phyloP scores from a whole-genome alignment of 2,113 vertebrate species.

The Psittacula cyanocephala region DNA sequence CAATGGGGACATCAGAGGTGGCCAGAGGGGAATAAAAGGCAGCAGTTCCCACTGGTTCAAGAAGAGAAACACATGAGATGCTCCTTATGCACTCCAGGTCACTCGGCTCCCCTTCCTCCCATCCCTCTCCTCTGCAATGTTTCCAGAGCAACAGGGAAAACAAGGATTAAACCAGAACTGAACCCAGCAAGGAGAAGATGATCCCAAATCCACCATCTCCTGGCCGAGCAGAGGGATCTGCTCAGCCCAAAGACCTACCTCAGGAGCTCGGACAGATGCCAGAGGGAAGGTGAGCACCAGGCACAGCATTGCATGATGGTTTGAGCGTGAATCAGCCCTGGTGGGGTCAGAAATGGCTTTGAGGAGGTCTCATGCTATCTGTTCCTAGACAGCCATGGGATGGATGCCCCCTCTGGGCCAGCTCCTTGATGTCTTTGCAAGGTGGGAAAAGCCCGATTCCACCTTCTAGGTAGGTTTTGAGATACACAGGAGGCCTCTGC shows the following conservation, averaged over 20 bases:
- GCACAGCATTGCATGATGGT: accelerated
- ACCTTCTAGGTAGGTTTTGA: not conserved
- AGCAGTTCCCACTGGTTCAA: not conserved
- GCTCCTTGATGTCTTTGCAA: not conserved
- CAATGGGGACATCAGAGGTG: not conserved
- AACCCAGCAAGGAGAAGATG: not conserved
- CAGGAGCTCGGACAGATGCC: not conserved
- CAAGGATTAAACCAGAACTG: not conserved
- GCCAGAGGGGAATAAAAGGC: not conserved
- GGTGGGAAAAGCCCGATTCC: not conserved
- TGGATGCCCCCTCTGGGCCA: not conserved
- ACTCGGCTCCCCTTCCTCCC: not conserved
- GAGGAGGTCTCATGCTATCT: accelerated
- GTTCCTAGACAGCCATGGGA: not conserved
- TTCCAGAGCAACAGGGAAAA: not conserved
- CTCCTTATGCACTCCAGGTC: not conserved
- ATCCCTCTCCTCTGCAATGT: not conserved
- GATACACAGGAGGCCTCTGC: not conserved
- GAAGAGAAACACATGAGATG: not conserved
- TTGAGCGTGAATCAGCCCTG: not conserved
- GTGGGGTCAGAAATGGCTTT: not conserved
- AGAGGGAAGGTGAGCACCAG: not conserved
- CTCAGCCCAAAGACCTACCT: not conserved
- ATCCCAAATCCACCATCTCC: not conserved
- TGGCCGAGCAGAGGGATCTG: not conserved